phyloP scores from a whole-genome alignment of 2,888 invertebrate genomes.

The Calameuta idolon region DNA sequence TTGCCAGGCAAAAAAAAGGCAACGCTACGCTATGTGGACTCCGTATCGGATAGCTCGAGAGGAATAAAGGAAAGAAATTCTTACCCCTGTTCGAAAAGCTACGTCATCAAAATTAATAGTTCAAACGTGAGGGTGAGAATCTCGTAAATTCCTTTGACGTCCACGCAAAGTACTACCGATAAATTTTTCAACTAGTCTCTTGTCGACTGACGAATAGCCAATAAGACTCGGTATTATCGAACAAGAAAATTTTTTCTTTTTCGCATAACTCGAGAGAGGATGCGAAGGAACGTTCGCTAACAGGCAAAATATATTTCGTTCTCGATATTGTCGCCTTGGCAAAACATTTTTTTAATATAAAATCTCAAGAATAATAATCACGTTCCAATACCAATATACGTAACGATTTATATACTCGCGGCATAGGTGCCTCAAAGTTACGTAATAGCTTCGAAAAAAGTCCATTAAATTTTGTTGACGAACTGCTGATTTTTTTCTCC shows the following conservation, averaged over 20 bases:
- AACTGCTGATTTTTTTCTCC: neutral
- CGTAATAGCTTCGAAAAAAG: neutral
- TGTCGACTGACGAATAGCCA: neutral
- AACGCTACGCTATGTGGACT: neutral
- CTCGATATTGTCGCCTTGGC: neutral
- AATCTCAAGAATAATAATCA: neutral
- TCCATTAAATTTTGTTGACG: neutral
- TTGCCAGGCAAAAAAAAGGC: neutral
- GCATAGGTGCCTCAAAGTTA: neutral
- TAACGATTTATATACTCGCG: neutral
- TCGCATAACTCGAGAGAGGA: neutral
- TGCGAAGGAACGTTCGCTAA: neutral
- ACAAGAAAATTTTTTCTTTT: neutral
- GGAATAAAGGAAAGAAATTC: neutral
- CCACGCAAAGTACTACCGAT: neutral
- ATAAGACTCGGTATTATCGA: neutral
- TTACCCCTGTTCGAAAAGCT: neutral
- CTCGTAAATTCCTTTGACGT: neutral
- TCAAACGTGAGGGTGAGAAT: neutral
- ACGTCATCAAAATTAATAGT: neutral
- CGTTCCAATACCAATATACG: neutral
- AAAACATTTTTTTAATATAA: neutral
- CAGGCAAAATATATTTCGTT: neutral
- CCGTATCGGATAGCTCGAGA: neutral
- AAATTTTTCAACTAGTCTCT: neutral